Evolutionary conservation across 2,797 vertebrate species (phyloP).

Genomic region (Sebastes oblongus): DNA sequence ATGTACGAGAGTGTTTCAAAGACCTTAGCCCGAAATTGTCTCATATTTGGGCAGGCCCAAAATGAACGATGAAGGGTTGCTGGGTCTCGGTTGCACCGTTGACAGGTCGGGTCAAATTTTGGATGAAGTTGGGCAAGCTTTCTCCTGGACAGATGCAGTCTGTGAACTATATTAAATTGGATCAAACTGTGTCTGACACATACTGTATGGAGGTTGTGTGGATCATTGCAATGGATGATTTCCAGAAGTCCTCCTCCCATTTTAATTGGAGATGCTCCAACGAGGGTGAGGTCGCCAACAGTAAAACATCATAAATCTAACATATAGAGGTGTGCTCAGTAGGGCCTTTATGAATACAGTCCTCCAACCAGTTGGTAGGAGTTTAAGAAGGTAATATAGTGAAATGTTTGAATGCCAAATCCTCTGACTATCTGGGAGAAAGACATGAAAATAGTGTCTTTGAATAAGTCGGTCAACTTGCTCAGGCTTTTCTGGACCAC

Average conservation of each 20-base stretch:
- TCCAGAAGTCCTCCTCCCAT: background rate
- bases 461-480: background rate
- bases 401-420: background rate
- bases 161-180: background rate
- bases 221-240: background rate
- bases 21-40: background rate
- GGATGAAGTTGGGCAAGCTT: background rate
- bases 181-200: background rate
- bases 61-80: background rate
- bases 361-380: too few species aligned
- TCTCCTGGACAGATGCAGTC: background rate
- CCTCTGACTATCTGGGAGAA: background rate
- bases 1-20: background rate
- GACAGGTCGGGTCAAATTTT: background rate
- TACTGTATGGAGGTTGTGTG: background rate
- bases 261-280: background rate
- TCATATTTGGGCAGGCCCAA: background rate
- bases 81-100: background rate
- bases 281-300: background rate
- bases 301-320: background rate
- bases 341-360: too few species aligned
- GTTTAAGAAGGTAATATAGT: too few species aligned
- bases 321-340: fast-evolving
- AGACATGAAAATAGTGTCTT: background rate
- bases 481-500: background rate